Evolutionary conservation across 2,113 vertebrate species (phyloP), one percentile per base, ranked within the genome.

Genomic region (Scytalopus superciliaris): DNA sequence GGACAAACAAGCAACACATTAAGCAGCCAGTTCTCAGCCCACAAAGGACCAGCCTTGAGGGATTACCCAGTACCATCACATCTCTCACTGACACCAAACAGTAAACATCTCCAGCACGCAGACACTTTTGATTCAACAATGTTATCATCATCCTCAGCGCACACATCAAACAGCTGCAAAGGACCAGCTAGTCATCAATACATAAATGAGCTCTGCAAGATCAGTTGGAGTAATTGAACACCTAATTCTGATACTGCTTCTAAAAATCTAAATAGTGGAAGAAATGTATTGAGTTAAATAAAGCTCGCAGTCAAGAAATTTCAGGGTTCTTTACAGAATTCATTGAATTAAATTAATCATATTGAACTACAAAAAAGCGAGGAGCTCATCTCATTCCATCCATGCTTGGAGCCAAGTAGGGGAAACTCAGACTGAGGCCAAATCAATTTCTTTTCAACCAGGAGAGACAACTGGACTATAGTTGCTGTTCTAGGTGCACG

Each of bases 261-360:
- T 86, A 93, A 89, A 96, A 91, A 93, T 55, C 68, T 81, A 84
- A 90, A 68, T n/a, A 90, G 59, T 50, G 37, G 76, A 93, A 81
- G 59, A 78, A n/a, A 79, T 50, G 6, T 53, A 84, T 31, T 33
- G 53, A 84, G 69, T 75, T 79, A 96, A 96, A 84, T 57, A 96
- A 94, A 89, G 28, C 25, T 89, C 40, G 40, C 19, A 14, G 73
- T 73, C 64, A 92, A 78, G 69, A 89, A 93, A 67, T 5, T 2
- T 68, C 70, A 52, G 85, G 37, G 57, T 63, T 90, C 52, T 95
- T 95, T 80, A 80, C 33, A 18, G 40, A 87, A 80, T 90, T 75
- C 35, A 18, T 69, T 78, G 49, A 76, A 87, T 84, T 90, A 92
- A 90, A 90, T 92, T 72, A 94, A 78, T 93, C 2, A 4, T 78